Percentiles rank a stretch among this genome's conserved stretches.
Evolutionary conservation across 2,113 vertebrate genomes (phyloP).

Genomic region (Trematocara zebra): DNA sequence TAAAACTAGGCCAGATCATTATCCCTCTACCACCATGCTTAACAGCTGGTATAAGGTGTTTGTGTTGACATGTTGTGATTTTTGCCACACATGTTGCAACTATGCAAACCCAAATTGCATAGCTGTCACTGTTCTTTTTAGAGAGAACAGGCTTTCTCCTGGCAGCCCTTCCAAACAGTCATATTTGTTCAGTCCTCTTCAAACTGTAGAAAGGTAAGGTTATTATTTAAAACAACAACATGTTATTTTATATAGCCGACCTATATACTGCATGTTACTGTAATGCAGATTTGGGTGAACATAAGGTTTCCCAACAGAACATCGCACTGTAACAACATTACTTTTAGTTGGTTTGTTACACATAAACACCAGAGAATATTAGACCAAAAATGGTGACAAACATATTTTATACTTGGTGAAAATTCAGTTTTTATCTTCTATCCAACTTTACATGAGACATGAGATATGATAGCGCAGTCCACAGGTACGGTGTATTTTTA

Average conservation of each 20-base stretch:
- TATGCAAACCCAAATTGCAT: not conserved
- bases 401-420: not conserved
- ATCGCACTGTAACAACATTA: not conserved
- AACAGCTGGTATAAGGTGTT: not conserved
- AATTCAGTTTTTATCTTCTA: not conserved
- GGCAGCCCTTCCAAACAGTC: not conserved
- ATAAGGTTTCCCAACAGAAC: not conserved
- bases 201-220: not conserved
- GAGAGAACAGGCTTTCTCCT: not conserved
- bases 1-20: not conserved
- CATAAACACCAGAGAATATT: not conserved
- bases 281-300: not conserved
- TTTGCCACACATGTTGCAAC: not conserved
- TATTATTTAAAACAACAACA: not conserved
- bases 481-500: not conserved
- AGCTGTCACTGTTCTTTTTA: not conserved
- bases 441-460: not conserved
- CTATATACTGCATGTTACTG: not conserved
- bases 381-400: not conserved
- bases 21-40: not conserved
- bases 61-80: accelerated
- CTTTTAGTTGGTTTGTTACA: not conserved
- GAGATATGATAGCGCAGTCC: not conserved
- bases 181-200: not conserved
- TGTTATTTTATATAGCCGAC: not conserved